Base-by-base conservation (phyloP, 2,797 vertebrate species). In the Leptatherina wallacei region DNA sequence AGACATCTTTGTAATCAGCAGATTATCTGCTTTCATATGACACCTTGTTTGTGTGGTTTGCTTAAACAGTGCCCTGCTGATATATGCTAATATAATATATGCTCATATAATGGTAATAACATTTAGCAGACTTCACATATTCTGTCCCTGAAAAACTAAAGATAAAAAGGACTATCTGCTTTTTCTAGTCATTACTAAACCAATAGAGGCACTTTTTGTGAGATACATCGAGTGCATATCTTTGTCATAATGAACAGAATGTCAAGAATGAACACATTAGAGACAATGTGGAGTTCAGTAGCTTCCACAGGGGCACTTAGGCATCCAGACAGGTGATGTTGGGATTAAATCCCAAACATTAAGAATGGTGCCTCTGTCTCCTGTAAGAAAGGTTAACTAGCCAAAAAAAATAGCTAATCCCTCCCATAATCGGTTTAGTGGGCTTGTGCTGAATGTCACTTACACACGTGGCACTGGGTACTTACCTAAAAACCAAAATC, bases 401-500 rank as follows among this genome's bases (percentile, higher is more conserved):
- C 59, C 27, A 35, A 71, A 68, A 71, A 68, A 59, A 10, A 14
- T 44, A 62, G 51, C 56, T 22, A 58, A 35, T 60, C n/a, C 69
- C 42, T 35, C 65, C 51, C 65, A 64, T 75, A 62, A 78, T 61
- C 63, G 58, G 44, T 71, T 80, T 69, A 64, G n/a, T 32, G n/a
- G 60, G 74, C 67, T 64, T 77, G 52, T 55, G 27, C 77, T 76
- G 52, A 71, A 75, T 60, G 12, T 9, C n/a, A 57, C 18, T 7
- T 22, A 10, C n/a, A 22, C 16, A 42, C 0, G 3, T 0, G 16
- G 29, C 14, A 65, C 27, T 69, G 20, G 68, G 32, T 61, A 79
- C 60, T 75, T 91, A 99, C 98, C 98, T 99, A 87, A 99, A 99
- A 56, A 99, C 96, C 67, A 99, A 93, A 71, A 99, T 96, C 94